Evolutionary conservation across 2,113 vertebrate genomes (phyloP).

Genomic region (Eonycteris spelaea): DNA sequence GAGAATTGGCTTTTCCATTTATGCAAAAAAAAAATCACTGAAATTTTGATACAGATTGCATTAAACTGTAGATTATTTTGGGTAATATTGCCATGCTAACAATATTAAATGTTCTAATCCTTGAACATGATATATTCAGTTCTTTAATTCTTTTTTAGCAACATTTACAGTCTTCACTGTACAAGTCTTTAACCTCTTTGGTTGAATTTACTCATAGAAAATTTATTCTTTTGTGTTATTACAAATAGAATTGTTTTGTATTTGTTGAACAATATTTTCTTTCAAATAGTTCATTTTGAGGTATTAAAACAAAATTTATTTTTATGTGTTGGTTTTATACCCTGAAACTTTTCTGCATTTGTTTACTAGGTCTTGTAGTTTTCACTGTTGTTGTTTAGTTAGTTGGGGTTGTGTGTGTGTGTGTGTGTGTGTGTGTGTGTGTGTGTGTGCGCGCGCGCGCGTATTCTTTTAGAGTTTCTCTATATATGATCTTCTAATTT

Average conservation of each 20-base stretch:
- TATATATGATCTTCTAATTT: neutral
- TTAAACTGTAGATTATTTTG: neutral
- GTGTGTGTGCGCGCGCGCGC: neutral
- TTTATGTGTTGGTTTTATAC: neutral
- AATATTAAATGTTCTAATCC: neutral
- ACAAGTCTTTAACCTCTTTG: neutral
- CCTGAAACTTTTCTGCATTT: neutral
- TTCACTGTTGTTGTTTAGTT: neutral
- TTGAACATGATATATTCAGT: neutral
- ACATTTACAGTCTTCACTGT: neutral
- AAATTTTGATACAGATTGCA: neutral
- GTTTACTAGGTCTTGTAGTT: neutral
- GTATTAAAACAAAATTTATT: neutral
- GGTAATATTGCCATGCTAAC: neutral
- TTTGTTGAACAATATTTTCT: neutral
- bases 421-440: neutral
- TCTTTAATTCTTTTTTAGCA: neutral
- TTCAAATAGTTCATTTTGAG: neutral
- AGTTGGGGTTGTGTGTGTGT: neutral
- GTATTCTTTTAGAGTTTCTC: neutral
- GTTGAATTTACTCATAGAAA: neutral
- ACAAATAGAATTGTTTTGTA: neutral
- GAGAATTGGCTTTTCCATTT: neutral
- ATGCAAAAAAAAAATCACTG: neutral
- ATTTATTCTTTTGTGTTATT: neutral